These are phyloP conservation scores for Troglohyphantes excavatus DNA, from an alignment of 2,888 invertebrate species.

Conservation along the genomic window DNA sequence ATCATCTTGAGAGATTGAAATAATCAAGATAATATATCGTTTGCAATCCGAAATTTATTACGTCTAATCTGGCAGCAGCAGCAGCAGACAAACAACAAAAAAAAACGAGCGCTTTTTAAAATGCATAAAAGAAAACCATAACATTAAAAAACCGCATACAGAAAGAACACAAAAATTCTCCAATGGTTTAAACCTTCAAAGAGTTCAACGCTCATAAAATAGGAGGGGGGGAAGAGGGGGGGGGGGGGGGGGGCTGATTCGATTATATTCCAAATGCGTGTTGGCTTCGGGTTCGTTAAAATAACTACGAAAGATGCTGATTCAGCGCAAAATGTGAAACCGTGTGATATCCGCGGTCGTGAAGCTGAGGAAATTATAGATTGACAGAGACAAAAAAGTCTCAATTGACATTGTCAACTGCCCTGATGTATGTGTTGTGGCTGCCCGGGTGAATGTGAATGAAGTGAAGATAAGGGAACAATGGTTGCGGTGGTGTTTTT, in stretches of 20 bases:
- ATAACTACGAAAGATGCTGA: not conserved
- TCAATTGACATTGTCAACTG: too few species aligned
- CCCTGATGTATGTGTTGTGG: too few species aligned
- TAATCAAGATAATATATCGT: slow-evolving; percentile 34
- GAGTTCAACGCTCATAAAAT: not conserved
- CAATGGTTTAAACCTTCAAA: slow-evolving; percentile 5
- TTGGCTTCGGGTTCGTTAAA: not conserved
- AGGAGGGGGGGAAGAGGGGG: too few species aligned
- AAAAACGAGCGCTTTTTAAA: not conserved
- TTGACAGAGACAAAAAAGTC: too few species aligned
- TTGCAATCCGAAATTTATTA: not conserved
- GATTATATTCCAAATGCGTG: not conserved
- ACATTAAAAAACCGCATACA: not conserved
- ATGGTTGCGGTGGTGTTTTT: too few species aligned
- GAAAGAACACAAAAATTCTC: not conserved
- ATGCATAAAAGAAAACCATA: not conserved
- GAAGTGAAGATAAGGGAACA: too few species aligned
- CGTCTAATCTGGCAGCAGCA: not conserved
- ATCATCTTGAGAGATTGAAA: slow-evolving; percentile 32
- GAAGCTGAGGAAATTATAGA: not conserved
- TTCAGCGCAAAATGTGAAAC: not conserved
- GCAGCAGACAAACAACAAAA: not conserved
- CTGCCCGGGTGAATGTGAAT: too few species aligned
- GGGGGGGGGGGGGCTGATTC: too few species aligned
- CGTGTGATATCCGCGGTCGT: not conserved